phyloP scores from a whole-genome alignment of 2,888 invertebrate species.

The Amiota communis region DNA sequence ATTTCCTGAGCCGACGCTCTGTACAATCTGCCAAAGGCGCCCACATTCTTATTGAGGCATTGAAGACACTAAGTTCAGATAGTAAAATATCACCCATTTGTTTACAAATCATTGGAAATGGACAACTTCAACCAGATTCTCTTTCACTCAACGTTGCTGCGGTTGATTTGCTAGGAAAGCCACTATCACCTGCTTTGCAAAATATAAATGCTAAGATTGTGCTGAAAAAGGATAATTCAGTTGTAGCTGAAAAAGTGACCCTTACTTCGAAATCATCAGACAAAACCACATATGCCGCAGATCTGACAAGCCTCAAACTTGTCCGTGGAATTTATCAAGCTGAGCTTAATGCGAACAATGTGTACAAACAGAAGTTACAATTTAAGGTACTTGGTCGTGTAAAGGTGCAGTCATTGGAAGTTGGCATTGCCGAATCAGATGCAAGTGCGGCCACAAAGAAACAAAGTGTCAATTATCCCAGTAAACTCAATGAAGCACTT shows the following conservation, averaged over 20 bases:
- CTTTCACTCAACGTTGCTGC: conserved; percentile 83
- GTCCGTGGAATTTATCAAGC: conserved; percentile 90
- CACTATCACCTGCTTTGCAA: conserved; percentile 74
- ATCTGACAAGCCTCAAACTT: conserved; percentile 84
- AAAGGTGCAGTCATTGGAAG: conserved; percentile 83
- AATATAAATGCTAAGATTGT: conserved; percentile 64
- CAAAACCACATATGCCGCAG: conserved; percentile 83
- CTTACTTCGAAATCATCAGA: conserved; percentile 81
- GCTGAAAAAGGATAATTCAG: conserved; percentile 76
- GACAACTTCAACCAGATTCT: conserved; percentile 83
- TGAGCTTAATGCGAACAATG: conserved; percentile 80
- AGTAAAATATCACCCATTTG: conserved; percentile 89
- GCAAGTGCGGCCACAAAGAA: conserved; percentile 88
- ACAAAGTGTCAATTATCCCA: conserved; percentile 82
- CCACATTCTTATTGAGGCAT: conserved; percentile 84
- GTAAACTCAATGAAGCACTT: conserved; percentile 80
- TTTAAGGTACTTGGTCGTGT: conserved; percentile 86
- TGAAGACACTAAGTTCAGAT: conserved; percentile 76
- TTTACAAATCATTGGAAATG: conserved; percentile 84
- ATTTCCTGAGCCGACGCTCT: conserved; percentile 90
- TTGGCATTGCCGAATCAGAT: conserved; percentile 92
- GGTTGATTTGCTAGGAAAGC: conserved; percentile 83
- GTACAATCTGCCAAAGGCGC: conserved; percentile 91
- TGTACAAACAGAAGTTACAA: conserved; percentile 76
- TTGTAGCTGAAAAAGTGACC: conserved; percentile 75